phyloP scores from a whole-genome alignment of 92 coral and sea anemone genomes.

The Heliopora coerulea region DNA sequence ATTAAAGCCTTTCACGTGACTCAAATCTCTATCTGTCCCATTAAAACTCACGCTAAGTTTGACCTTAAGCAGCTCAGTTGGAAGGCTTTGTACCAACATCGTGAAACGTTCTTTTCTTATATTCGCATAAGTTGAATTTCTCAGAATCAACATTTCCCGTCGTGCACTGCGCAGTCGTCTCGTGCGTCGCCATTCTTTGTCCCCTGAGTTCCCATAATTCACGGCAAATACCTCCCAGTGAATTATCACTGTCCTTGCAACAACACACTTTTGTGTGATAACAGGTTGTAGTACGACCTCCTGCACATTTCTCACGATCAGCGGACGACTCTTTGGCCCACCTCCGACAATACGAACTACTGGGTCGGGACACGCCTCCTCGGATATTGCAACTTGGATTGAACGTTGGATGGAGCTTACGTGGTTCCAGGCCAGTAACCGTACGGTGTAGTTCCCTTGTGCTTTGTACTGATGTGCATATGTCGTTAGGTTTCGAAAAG shows the following conservation, averaged over 20 bases:
- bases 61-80: constrained; percentile 64
- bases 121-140: constrained; percentile 44
- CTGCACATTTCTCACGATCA: constrained; percentile 61
- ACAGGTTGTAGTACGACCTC: constrained; percentile 50
- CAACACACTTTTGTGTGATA: constrained; percentile 69
- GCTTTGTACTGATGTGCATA: constrained; percentile 57
- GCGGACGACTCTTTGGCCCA: constrained; percentile 56
- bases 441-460: constrained; percentile 60
- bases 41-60: constrained; percentile 65
- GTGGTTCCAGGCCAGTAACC: constrained; percentile 55
- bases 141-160: constrained; percentile 28
- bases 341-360: constrained; percentile 64
- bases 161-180: constrained; percentile 46
- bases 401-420: constrained; percentile 55
- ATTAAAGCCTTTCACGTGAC: constrained; percentile 50
- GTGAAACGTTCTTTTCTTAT: constrained; percentile 49
- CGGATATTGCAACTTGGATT: constrained; percentile 49
- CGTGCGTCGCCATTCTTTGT: constrained; percentile 35
- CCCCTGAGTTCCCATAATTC: not conserved
- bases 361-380: constrained; percentile 68
- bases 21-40: constrained; percentile 69
- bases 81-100: constrained; percentile 62
- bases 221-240: constrained; percentile 68
- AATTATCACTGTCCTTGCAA: constrained; percentile 64
- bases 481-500: constrained; percentile 44